These are phyloP conservation scores for Corythaixoides concolor DNA, from an alignment of 2,113 vertebrate genomes.

Conservation along the genomic window DNA sequence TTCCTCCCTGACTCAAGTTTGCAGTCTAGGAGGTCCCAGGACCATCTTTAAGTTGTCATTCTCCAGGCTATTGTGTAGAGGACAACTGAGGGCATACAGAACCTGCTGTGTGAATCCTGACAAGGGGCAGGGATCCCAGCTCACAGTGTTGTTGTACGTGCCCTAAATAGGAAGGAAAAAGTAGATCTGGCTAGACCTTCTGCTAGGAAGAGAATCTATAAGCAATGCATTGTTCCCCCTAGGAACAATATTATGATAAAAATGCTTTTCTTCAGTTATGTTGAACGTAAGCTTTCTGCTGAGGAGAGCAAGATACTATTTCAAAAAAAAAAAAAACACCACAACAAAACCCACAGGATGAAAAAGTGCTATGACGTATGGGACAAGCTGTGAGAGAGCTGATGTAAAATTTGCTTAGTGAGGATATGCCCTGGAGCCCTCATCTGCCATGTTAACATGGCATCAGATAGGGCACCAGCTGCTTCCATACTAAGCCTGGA, in stretches of 20 bases:
- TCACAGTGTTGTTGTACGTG: not conserved
- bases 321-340: not conserved
- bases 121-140: not conserved
- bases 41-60: not conserved
- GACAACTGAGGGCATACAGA: not conserved
- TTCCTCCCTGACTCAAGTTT: not conserved
- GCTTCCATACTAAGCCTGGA: not conserved
- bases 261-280: not conserved
- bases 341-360: no score
- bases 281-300: not conserved
- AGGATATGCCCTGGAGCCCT: not conserved
- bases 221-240: not conserved
- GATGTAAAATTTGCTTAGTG: not conserved
- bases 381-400: not conserved
- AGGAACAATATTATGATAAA: not conserved
- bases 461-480: not conserved
- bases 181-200: not conserved
- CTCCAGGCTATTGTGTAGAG: not conserved
- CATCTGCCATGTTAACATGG: not conserved
- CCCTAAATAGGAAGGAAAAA: not conserved
- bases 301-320: not conserved
- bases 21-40: not conserved
- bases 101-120: not conserved
- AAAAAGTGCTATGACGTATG: not conserved
- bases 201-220: not conserved